These are phyloP conservation scores for Allygus modestus DNA, from an alignment of 2,888 invertebrate genomes.

Conservation along the genomic window DNA sequence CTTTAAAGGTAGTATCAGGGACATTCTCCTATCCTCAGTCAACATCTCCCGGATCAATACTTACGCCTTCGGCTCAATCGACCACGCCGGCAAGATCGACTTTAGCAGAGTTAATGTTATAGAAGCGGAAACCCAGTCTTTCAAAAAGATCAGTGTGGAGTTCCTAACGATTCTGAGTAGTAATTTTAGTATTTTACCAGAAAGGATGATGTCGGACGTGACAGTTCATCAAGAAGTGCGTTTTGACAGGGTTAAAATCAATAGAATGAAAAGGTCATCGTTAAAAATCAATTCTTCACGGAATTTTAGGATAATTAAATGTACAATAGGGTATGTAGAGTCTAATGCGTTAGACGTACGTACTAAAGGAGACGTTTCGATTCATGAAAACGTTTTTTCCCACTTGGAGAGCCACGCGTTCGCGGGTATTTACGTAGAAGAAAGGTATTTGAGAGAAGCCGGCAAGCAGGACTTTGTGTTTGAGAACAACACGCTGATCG, in stretches of 20 bases:
- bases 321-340: slow-evolving; percentile 79
- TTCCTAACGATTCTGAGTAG: slow-evolving; percentile 82
- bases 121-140: slow-evolving; percentile 83
- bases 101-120: slow-evolving; percentile 80
- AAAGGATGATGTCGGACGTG: slow-evolving; percentile 79
- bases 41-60: slow-evolving; percentile 81
- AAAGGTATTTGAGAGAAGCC: slow-evolving; percentile 61
- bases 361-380: slow-evolving; percentile 80
- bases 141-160: slow-evolving; percentile 86
- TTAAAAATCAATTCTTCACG: slow-evolving; percentile 82
- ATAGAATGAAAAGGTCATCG: slow-evolving; percentile 82
- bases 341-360: slow-evolving; percentile 82
- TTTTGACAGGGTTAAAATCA: slow-evolving; percentile 82
- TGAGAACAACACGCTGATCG: slow-evolving; percentile 81
- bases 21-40: slow-evolving; percentile 81
- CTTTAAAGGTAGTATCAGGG: slow-evolving; percentile 79
- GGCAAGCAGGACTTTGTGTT: slow-evolving; percentile 78
- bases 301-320: slow-evolving; percentile 80
- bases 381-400: slow-evolving; percentile 82
- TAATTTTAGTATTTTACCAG: slow-evolving; percentile 73
- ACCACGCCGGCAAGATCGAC: slow-evolving; percentile 81
- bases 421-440: slow-evolving; percentile 76
- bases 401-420: slow-evolving; percentile 81
- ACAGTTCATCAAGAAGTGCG: slow-evolving; percentile 82
- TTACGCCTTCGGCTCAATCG: slow-evolving; percentile 86